Evolutionary conservation across 1,140 invertebrate species (phyloP), one percentile per base, ranked within the genome.

Genomic region (Leptinotarsa undecemlineata): DNA sequence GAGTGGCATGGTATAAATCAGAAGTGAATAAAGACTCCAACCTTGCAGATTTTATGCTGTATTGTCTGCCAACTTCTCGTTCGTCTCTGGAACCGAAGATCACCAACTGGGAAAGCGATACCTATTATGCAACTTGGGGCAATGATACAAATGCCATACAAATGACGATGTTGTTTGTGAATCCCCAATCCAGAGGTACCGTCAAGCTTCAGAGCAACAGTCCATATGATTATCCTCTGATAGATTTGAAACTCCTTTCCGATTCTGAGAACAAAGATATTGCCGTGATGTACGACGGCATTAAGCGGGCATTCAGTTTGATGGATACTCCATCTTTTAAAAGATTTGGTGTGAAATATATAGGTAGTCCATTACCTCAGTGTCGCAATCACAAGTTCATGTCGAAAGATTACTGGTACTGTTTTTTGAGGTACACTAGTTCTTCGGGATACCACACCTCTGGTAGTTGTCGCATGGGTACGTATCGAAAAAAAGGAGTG

Each of bases 181-280:
- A 91, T 64, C 94, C 94, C 3, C 91, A 92, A 84, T 93, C 92
- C 48, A 88, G 86, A 70, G 95, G 95, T 3, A 88, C 86, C 73
- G 87, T 96, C 42, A 88, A 88, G n/a, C 84, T 96, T 3, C 86
- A 87, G 71, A 90, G 87, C 71, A 90, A 84, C 60, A 90, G 95
- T 85, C 93, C 94, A 1, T 89, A 89, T 68, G 88, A 90, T 21
- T 91, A 93, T 80, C 96, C 96, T 0, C 83, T 90, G 13, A 91
- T 98, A 21, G 88, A 94, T 79, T 90, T 94, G 1, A 94, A 94
- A 74, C 95, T 94, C 77, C 90, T 93, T 66, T 83, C 87, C 4
- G 84, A 93, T 82, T 84, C 86, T 8, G 83, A 92, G 81, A 92
- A 94, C 76, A 80, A 92, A 51, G 86, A 90, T 75, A 87, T 92